phyloP scores from a whole-genome alignment of 2,888 invertebrate genomes.

The Mantis religiosa region DNA sequence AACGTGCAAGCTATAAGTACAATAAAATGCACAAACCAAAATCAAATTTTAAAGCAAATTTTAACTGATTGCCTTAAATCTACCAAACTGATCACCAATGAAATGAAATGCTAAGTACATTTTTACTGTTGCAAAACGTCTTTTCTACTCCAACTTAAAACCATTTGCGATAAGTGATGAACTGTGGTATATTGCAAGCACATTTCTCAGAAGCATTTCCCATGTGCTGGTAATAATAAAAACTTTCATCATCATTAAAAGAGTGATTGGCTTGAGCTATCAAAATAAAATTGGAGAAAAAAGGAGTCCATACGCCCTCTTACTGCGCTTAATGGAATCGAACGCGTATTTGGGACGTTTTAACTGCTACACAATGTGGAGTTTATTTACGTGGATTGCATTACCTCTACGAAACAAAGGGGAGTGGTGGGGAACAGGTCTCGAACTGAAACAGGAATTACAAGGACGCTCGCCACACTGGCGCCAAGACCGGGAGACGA shows the following conservation, averaged over 20 bases:
- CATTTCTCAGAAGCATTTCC: not conserved
- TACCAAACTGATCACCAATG: no score
- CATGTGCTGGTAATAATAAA: not conserved
- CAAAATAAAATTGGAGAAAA: not conserved
- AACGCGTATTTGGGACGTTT: not conserved
- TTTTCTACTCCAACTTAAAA: no score
- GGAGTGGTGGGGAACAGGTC: not conserved
- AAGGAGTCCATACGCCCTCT: no score
- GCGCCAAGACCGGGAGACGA: slow-evolving; percentile 15
- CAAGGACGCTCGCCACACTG: slow-evolving; percentile 2
- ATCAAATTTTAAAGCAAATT: no score
- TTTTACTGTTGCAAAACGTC: no score
- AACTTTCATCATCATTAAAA: not conserved
- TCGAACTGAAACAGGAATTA: slow-evolving; percentile 2
- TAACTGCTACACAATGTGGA: not conserved
- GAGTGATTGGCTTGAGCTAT: not conserved
- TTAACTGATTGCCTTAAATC: no score
- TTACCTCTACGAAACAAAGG: not conserved
- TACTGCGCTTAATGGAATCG: no score
- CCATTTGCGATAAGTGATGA: no score
- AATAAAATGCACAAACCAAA: no score
- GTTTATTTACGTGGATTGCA: not conserved
- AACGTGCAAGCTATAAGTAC: no score
- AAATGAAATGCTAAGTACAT: no score
- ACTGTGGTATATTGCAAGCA: not conserved